Conservation (phyloP, 2,113 vertebrate species). For the Jaculus jaculus region DNA sequence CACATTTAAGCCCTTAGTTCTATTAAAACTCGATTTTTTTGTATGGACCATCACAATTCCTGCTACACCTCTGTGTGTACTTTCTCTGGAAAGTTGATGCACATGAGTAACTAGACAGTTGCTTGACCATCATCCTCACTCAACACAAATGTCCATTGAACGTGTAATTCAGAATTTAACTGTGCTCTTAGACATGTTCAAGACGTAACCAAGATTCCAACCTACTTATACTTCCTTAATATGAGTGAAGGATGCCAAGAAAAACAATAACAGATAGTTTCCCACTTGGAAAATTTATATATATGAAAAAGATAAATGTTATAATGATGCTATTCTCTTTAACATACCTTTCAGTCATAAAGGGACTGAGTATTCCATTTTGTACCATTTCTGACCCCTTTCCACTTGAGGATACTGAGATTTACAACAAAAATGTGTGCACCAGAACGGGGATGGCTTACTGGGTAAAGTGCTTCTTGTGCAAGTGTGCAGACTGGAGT, state of each 20-base stretch:
- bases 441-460: too few relatives aligned
- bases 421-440: constrained; percentile 62
- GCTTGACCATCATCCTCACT: not conserved
- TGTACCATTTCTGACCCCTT: not conserved
- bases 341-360: not conserved
- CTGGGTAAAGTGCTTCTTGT: too few relatives aligned
- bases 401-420: constrained; percentile 17
- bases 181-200: constrained; percentile 39
- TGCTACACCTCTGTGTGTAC: not conserved
- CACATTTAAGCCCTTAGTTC: not conserved
- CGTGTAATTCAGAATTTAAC: constrained; percentile 52
- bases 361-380: not conserved
- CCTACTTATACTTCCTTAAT: not conserved
- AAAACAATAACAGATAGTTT: not conserved
- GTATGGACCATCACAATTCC: constrained; percentile 20
- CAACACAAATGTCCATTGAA: constrained; percentile 55
- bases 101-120: constrained; percentile 61
- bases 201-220: not conserved
- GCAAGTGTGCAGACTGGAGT: too few relatives aligned
- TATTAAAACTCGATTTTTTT: not conserved
- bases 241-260: not conserved
- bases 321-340: not conserved
- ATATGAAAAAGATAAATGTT: too few relatives aligned
- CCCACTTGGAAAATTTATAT: not conserved
- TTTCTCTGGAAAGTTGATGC: constrained; percentile 51